phyloP scores from a whole-genome alignment of 2,113 vertebrate species.

The Gymnorhina tibicen region DNA sequence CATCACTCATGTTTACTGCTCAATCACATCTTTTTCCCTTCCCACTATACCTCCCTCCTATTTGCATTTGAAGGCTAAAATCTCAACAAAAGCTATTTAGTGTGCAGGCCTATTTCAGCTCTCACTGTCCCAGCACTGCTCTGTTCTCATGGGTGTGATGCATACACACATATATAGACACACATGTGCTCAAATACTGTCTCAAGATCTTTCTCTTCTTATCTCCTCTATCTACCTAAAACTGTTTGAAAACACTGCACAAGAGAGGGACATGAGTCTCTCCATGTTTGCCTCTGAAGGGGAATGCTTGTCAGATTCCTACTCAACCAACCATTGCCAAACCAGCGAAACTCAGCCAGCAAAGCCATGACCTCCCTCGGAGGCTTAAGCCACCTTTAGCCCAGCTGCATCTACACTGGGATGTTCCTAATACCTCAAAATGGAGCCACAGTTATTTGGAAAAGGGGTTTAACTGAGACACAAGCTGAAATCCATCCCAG shows the following conservation, averaged over 20 bases:
- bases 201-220: neutral
- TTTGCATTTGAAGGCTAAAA: slow-evolving; percentile 28
- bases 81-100: neutral
- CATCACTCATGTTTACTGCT: neutral
- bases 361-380: neutral
- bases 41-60: neutral
- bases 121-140: neutral
- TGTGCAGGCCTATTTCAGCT: neutral
- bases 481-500: neutral
- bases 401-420: neutral
- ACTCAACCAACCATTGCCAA: neutral
- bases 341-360: fast-evolving
- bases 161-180: neutral
- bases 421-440: neutral
- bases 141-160: neutral
- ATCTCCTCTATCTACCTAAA: neutral
- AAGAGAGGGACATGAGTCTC: neutral
- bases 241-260: neutral
- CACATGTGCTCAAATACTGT: neutral
- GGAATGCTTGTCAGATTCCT: neutral
- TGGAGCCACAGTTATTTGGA: neutral
- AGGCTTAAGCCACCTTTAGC: neutral
- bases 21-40: neutral
- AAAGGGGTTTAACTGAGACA: neutral
- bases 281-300: neutral